Base-by-base conservation (phyloP, 2,888 invertebrate species). In the Caenorhabditis sp. region DNA sequence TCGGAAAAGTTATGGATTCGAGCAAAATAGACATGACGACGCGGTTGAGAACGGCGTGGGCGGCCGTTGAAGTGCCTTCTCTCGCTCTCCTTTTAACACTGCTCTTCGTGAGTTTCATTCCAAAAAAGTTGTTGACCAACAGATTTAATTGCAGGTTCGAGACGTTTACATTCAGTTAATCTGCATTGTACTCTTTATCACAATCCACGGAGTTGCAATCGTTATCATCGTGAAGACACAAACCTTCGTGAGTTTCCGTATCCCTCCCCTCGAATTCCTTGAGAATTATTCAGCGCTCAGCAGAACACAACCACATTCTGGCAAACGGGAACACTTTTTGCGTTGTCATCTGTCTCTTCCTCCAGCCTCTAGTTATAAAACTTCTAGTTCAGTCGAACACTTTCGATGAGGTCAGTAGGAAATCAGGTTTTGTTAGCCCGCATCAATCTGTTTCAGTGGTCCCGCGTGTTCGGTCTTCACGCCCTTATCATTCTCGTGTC, bases 301-400 rank as follows among this genome's bases (percentile, higher is more conserved):
- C 58, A 1, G 66, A 81, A 37, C 74, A 81, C 48, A 61, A 70
- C 26, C 77, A 78, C 37, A 50, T 81, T 17, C 59, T 81, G 15
- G 81, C 77, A 2, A 81, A 81, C 43, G 81, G 81, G 7, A 81
- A 81, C 37, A 81, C 78, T 1, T 46, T 73, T 15, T 76, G 76
- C 24, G 81, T 81, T 9, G 81, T 78, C 11, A 27, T 76, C 6
- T 71, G 71, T 53, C 52, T 79, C 7, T 73, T 77, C 52, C 17
- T 65, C 9, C 68, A 74, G 6, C 78, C 81, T 2, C 43, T 71
- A 7, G 15, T 80, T 4, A 48, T 78, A 15, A 76, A 78, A 17
- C 61, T 53, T 15, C 30, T 81, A 9, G 78, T 78, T 17, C 58
- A 62, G 13, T 45, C 61, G 22, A 73, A 78, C 63, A 78, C 75